phyloP scores from a whole-genome alignment of 2,797 vertebrate species.

The Odontamblyopus rebecca region DNA sequence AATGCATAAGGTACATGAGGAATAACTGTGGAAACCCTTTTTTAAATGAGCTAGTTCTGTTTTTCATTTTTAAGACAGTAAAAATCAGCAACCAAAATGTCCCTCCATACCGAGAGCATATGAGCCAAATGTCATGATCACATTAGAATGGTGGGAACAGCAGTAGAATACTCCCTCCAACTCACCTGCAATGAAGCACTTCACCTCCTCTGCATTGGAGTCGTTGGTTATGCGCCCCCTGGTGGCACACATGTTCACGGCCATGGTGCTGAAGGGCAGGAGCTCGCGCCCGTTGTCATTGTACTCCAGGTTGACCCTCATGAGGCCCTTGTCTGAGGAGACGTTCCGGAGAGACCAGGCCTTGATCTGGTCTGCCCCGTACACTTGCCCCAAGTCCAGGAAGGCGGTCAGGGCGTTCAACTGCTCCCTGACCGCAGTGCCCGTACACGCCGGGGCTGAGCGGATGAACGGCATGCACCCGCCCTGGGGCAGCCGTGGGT shows the following conservation, averaged over 20 bases:
- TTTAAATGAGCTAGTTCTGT: no score
- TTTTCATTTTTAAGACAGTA: no score
- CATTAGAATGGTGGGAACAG: background rate
- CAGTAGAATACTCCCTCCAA: background rate
- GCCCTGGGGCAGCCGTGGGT: constrained; percentile 44
- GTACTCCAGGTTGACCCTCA: constrained; percentile 78
- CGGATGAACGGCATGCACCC: constrained; percentile 83
- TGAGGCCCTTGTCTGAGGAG: constrained; percentile 69
- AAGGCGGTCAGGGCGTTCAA: constrained; percentile 84
- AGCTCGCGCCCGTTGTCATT: constrained; percentile 72
- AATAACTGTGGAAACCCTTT: no score
- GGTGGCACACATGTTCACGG: constrained; percentile 71
- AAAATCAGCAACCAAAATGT: no score
- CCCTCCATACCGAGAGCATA: no score
- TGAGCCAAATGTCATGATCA: no score
- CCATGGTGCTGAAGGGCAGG: constrained; percentile 72
- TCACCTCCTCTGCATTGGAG: constrained; percentile 59
- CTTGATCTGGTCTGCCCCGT: constrained; percentile 71
- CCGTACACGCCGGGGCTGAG: constrained; percentile 76
- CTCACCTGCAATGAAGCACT: constrained; percentile 85
- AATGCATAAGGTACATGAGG: no score
- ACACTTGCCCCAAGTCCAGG: constrained; percentile 82
- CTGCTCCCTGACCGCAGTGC: constrained; percentile 76
- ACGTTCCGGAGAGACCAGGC: constrained; percentile 75
- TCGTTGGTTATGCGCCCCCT: constrained; percentile 55